Percentiles rank a stretch among this genome's conserved stretches.
Conservation (phyloP, 2,888 invertebrate genomes). For the Heteropelma amictum region DNA sequence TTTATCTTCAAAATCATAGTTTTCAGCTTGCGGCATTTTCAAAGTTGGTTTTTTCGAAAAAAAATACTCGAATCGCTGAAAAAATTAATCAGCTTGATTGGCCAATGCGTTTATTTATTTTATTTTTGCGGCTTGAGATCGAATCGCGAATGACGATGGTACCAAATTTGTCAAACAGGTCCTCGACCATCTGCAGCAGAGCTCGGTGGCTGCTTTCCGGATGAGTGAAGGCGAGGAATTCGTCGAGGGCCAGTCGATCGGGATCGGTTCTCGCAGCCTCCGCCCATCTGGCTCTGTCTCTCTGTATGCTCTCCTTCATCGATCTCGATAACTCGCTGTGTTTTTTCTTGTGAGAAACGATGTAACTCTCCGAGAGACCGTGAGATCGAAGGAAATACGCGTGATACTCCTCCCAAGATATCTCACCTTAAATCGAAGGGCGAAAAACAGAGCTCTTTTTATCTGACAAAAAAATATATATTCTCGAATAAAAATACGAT, state of each 20-base stretch:
- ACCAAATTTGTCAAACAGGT: slow-evolving; percentile 87
- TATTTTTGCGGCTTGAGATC: too few species aligned
- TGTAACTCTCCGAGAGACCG: slow-evolving; percentile 83
- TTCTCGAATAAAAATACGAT: too few species aligned
- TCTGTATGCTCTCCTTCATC: slow-evolving; percentile 86
- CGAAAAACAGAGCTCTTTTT: too few species aligned
- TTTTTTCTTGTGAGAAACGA: slow-evolving; percentile 82
- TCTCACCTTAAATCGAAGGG: slow-evolving; percentile 78
- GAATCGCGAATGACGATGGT: slow-evolving; percentile 28
- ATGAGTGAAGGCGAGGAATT: slow-evolving; percentile 89
- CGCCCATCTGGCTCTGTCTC: slow-evolving; percentile 88
- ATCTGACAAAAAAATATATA: too few species aligned
- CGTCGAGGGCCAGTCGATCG: slow-evolving; percentile 86
- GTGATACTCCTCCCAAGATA: slow-evolving; percentile 91
- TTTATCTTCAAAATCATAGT: too few species aligned
- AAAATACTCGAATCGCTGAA: too few species aligned
- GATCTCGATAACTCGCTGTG: slow-evolving; percentile 83
- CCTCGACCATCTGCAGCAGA: slow-evolving; percentile 83
- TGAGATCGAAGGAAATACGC: slow-evolving; percentile 85
- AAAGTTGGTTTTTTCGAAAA: background rate
- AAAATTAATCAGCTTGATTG: too few species aligned
- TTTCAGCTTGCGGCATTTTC: background rate
- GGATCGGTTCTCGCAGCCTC: slow-evolving; percentile 88
- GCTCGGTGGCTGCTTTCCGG: slow-evolving; percentile 84
- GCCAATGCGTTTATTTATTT: too few species aligned